phyloP scores from a whole-genome alignment of 2,888 invertebrate genomes.

The Euproctis similis region DNA sequence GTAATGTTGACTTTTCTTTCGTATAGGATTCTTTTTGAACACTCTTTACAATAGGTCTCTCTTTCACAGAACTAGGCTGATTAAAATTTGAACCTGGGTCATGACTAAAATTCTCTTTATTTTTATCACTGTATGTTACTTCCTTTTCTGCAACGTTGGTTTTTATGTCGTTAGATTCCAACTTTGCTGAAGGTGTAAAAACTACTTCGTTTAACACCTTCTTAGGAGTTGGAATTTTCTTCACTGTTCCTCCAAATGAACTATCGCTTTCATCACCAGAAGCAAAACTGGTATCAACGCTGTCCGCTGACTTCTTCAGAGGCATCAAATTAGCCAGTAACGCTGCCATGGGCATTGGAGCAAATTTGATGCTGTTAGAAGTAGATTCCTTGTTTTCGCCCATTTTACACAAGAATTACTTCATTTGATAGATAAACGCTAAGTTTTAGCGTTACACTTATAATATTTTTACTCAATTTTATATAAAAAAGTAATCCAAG shows the following conservation, averaged over 20 bases:
- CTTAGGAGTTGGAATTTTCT: slow-evolving; percentile 31
- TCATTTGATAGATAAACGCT: slow-evolving; percentile 10
- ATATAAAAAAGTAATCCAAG: no score
- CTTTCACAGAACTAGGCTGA: slow-evolving; percentile 21
- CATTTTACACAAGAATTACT: slow-evolving; percentile 27
- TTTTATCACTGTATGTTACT: slow-evolving; percentile 23
- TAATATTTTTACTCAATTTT: no score
- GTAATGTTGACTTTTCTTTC: background rate
- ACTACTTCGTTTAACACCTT: slow-evolving; percentile 31
- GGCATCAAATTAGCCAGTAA: slow-evolving; percentile 58
- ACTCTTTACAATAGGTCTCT: background rate
- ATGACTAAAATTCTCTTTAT: slow-evolving; percentile 47
- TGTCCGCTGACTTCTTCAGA: slow-evolving; percentile 38
- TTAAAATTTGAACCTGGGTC: slow-evolving; percentile 33
- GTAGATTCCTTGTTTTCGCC: slow-evolving; percentile 54
- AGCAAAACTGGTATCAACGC: slow-evolving; percentile 43
- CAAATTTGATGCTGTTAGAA: slow-evolving; percentile 59
- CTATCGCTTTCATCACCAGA: slow-evolving; percentile 55
- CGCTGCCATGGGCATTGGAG: slow-evolving; percentile 65
- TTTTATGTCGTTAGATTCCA: slow-evolving; percentile 34
- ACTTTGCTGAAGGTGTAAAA: slow-evolving; percentile 40
- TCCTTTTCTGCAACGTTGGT: slow-evolving; percentile 45
- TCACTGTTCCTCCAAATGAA: slow-evolving; percentile 42
- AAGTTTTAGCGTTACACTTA: no score
- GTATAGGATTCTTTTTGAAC: background rate